Conservation (phyloP, 2,888 invertebrate genomes). For the Hololepta plana region DNA sequence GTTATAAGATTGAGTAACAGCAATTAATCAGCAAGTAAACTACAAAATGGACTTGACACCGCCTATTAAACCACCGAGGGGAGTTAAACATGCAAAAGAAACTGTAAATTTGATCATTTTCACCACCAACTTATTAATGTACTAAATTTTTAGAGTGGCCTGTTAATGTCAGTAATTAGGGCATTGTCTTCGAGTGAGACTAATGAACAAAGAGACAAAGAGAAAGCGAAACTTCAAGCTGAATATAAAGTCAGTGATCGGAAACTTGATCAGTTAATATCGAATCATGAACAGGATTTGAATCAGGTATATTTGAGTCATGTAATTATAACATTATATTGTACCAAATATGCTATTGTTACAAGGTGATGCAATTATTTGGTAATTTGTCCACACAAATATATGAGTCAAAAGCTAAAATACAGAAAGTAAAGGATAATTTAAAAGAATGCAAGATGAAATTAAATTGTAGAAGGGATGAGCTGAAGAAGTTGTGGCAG, state of each 20-base stretch:
- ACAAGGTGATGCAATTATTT: slow-evolving; percentile 44
- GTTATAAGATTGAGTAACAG: too few species aligned
- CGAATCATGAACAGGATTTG: slow-evolving; percentile 73
- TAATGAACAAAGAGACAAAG: slow-evolving; percentile 80
- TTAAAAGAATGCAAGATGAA: slow-evolving; percentile 68
- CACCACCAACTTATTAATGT: neutral
- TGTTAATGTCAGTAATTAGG: slow-evolving; percentile 87
- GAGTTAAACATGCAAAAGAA: slow-evolving; percentile 73
- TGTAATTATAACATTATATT: neutral
- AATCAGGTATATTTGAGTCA: slow-evolving; percentile 38
- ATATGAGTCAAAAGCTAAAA: slow-evolving; percentile 56
- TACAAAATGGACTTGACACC: slow-evolving; percentile 29
- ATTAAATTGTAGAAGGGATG: slow-evolving; percentile 79
- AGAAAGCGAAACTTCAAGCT: slow-evolving; percentile 83
- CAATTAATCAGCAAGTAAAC: neutral
- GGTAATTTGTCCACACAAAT: slow-evolving; percentile 58
- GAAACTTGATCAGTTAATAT: slow-evolving; percentile 72
- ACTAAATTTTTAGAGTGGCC: slow-evolving; percentile 43
- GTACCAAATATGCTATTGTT: slow-evolving; percentile 4
- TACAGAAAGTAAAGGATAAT: slow-evolving; percentile 63
- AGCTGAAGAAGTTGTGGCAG: slow-evolving; percentile 82
- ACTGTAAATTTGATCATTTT: slow-evolving; percentile 37
- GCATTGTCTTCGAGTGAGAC: slow-evolving; percentile 88
- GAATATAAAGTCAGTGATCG: slow-evolving; percentile 87
- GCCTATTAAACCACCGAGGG: slow-evolving; percentile 71